Conservation (phyloP, 2,797 vertebrate genomes). For the Phalloptychus januarius region DNA sequence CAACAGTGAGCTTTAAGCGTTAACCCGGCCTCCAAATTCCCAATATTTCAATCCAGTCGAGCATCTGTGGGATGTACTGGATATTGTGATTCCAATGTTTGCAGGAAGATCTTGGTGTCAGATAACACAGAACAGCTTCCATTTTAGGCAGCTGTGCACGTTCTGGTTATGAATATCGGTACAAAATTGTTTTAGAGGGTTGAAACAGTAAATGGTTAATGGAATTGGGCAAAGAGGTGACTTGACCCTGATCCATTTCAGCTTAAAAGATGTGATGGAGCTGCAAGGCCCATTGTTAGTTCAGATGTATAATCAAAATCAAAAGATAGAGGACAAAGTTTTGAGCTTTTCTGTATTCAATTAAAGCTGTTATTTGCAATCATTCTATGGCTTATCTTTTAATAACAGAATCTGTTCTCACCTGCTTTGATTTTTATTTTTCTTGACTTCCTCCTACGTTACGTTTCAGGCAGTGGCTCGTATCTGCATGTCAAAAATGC, state of each 20-base stretch:
- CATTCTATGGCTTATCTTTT: not conserved
- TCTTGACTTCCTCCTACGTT: constrained; percentile 12
- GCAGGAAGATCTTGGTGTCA: not conserved
- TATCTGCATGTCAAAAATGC: constrained; percentile 33
- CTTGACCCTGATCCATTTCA: not conserved
- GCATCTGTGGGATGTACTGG: not conserved
- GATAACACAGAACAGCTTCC: not conserved
- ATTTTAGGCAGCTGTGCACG: not conserved
- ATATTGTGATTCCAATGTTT: not conserved
- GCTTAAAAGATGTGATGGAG: not conserved
- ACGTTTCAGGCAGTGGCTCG: constrained; percentile 27
- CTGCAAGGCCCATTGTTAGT: not conserved
- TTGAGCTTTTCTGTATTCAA: constrained; percentile 4
- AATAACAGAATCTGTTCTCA: not conserved
- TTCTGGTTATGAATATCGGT: not conserved
- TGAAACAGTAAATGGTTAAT: not conserved
- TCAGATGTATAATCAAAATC: not conserved
- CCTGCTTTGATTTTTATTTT: not conserved
- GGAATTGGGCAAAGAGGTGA: not conserved
- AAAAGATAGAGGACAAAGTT: not conserved
- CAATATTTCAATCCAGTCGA: too few relatives aligned
- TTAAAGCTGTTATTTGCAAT: not conserved
- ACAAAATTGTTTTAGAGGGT: not conserved
- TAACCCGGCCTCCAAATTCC: not conserved
- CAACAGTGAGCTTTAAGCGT: not conserved